Evolutionary conservation across 2,797 vertebrate genomes (phyloP).

Genomic region (Cirrhinus molitorella): DNA sequence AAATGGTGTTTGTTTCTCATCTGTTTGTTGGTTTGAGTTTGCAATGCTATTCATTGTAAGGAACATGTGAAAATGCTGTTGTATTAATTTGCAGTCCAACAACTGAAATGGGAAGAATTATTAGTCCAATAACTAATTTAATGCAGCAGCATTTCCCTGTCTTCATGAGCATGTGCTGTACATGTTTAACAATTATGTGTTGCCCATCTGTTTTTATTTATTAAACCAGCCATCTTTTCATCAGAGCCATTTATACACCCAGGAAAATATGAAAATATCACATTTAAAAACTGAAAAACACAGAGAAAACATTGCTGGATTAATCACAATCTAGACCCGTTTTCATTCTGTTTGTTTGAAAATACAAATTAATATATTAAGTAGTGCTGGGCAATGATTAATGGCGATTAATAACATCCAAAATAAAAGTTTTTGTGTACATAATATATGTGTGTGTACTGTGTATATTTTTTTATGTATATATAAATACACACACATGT

Average conservation of each 20-base stretch:
- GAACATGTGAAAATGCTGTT: slow-evolving; percentile 70
- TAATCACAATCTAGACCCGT: not conserved
- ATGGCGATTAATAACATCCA: too few species aligned
- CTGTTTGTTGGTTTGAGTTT: slow-evolving; percentile 60
- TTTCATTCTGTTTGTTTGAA: not conserved
- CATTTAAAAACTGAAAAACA: not conserved
- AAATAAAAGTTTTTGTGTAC: too few species aligned
- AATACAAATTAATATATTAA: not conserved
- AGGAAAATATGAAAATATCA: not conserved
- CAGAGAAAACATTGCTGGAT: not conserved
- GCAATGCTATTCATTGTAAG: slow-evolving; percentile 53
- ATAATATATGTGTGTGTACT: too few species aligned
- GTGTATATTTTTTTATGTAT: too few species aligned
- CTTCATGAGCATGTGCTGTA: slow-evolving; percentile 21
- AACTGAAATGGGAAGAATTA: not conserved
- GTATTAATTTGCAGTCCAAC: slow-evolving; percentile 60
- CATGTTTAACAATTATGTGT: slow-evolving; percentile 18
- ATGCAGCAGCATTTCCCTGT: slow-evolving; percentile 23
- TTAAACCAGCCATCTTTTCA: slow-evolving; percentile 1
- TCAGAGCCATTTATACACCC: not conserved
- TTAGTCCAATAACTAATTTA: not conserved
- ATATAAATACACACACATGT: too few species aligned
- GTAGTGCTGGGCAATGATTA: too few species aligned
- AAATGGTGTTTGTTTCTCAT: slow-evolving; percentile 61
- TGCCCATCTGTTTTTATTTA: not conserved